These are phyloP conservation scores for Polyodon spathula DNA, from an alignment of 2,113 vertebrate species.

Conservation along the genomic window DNA sequence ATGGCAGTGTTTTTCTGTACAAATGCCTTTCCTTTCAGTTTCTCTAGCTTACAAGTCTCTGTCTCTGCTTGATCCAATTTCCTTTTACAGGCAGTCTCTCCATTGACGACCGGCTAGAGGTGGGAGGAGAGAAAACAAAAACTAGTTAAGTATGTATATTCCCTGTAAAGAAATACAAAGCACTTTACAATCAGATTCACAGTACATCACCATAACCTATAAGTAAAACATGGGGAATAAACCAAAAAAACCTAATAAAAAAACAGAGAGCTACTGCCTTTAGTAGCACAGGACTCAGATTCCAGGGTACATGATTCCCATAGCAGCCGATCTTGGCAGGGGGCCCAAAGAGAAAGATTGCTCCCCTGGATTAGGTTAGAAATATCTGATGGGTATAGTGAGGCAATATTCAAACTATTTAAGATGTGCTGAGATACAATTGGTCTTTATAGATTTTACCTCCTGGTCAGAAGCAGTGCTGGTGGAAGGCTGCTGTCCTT, in stretches of 20 bases:
- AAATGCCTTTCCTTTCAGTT: slow-evolving; percentile 47
- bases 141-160: slow-evolving; percentile 32
- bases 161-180: slow-evolving; percentile 39
- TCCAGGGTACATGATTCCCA: no score
- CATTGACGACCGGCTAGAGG: slow-evolving; percentile 20
- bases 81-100: slow-evolving; percentile 34
- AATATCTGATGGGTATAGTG: no score
- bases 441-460: slow-evolving; percentile 25
- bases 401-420: neutral
- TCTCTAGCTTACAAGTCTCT: slow-evolving; percentile 56
- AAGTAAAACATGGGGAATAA: no score
- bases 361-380: no score
- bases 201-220: no score
- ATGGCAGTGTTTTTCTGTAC: slow-evolving; percentile 60
- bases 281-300: no score
- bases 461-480: slow-evolving; percentile 44
- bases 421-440: neutral
- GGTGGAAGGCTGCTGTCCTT: slow-evolving; percentile 50
- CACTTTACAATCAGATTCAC: neutral
- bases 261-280: no score
- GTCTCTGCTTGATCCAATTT: slow-evolving; percentile 22
- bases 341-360: no score
- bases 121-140: slow-evolving; percentile 6
- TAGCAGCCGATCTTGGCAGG: no score
- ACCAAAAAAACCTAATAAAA: neutral